Base-by-base conservation (phyloP, 2,113 vertebrate species). In the Arothron firmamentum region DNA sequence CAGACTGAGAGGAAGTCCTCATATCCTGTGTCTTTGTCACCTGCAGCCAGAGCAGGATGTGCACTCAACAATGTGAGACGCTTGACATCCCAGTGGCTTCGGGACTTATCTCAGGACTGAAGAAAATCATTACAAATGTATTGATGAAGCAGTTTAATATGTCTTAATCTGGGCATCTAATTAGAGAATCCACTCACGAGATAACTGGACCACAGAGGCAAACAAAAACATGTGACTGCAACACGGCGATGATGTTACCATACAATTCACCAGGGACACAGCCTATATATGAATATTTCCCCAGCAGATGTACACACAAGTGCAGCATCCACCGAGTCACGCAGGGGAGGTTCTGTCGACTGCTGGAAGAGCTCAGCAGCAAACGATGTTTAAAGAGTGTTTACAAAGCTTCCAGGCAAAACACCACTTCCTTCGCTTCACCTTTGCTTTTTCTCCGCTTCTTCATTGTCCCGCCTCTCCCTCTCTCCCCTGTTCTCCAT, bases 351-450 rank as follows among this genome's bases (percentile, higher is more conserved):
- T 15, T 62, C 46, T 21, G 38, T 47, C 20, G 46, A 72, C 52
- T 47, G 13, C 65, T 65, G 78, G 76, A 83, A 85, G 53, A 62
- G 25, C 47, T 74, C 56, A 15, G 62, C 73, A 76, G 74, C 61
- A 74, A 74, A 77, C 55, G 65, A 31, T 46, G 73, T 65, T 72
- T 74, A 65, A 56, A 53, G 56, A 55, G 52, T 75, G 62, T 52
- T 69, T 62, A 63, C 74, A 70, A 77, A 71, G 74, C 71, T 78
- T 34, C 65, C 52, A 65, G 69, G 64, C 59, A 74, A 70, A 83
- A 64, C 60, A 67, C 12, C 0, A 68, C 65, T 62, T 66, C 18
- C 34, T 13, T 59, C 52, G 9, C 10, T 49, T 67, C 2, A 38
- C 42, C 28, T 55, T 60, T 20, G n/a, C 19, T 1, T 50, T 38